Conservation (phyloP, 2,797 vertebrate species). For the Gadopsis bispinosus region DNA sequence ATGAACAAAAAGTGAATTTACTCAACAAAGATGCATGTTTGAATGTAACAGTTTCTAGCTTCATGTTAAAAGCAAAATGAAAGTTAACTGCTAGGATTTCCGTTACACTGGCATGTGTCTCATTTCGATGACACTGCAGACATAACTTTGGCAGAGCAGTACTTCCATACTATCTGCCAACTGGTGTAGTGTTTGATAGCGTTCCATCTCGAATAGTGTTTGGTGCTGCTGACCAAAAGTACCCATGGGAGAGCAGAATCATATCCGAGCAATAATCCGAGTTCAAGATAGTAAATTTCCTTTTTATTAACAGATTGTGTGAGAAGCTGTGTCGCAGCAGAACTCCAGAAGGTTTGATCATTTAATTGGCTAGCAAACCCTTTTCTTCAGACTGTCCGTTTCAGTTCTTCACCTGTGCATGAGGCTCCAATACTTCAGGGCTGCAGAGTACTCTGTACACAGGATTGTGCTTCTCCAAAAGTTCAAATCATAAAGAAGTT, state of each 20-base stretch:
- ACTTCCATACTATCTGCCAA: background rate
- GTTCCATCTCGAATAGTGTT: background rate
- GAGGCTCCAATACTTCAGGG: background rate
- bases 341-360: background rate
- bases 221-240: background rate
- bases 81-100: background rate
- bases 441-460: background rate
- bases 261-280: background rate
- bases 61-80: background rate
- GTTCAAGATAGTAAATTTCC: background rate
- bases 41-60: background rate
- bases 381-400: background rate
- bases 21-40: background rate
- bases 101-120: too few relatives aligned
- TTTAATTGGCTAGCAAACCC: background rate
- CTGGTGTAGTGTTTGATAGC: background rate
- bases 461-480: background rate
- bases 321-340: background rate
- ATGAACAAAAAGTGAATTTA: background rate
- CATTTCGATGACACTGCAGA: background rate
- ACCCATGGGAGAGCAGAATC: background rate
- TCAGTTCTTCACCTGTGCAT: background rate
- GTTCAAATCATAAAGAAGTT: conserved; percentile 3
- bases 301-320: background rate
- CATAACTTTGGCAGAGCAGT: background rate